Evolutionary conservation across 2,113 vertebrate species (phyloP), one percentile per base, ranked within the genome.

Genomic region (Hippocampus barbouri): DNA sequence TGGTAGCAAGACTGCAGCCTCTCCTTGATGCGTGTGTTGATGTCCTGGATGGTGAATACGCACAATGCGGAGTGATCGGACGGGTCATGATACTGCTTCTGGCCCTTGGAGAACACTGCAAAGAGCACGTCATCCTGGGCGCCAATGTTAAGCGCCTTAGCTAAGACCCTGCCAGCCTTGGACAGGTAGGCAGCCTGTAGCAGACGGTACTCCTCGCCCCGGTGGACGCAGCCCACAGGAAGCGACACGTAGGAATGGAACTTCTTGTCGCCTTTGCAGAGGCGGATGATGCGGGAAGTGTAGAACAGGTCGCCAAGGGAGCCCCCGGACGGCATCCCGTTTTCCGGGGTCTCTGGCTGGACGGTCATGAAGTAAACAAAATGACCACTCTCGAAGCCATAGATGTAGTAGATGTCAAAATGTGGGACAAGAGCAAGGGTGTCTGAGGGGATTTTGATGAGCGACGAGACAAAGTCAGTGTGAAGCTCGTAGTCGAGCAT

Each of bases 401-500:
- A 98, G 77, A 98, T 91, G 80, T 98, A 98, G 82, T 95, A 95
- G 74, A 98, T 98, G 87, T 98, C 97, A 2, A 98, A 98, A 83
- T 95, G 95, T 0, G 95, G 94, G 21, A 97, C 93, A 0, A 98
- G 91, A 4, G 97, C 96, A 69, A 98, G 85, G 1, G 97, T 98
- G 76, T 98, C 97, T 0, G 97, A 98, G 6, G 97, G 97, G 85
- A 98, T 98, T 91, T 98, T 98, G 85, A 98, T 96, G 59, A 98
- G 95, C 1, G 97, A 98, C 0, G 97, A 98, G 49, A 98, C 96
- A 68, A 98, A 98, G 87, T 98, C 97, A 0, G 95, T 98, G 88
- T 98, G 96, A 1, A 98, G 94, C 84, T 98, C 96, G 0, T 97
- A 98, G 93, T 98, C 97, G 68, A 98, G 79, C 97, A 98, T 98